Base-by-base conservation (phyloP, 2,113 vertebrate genomes). In the Onychostoma macrolepis region DNA sequence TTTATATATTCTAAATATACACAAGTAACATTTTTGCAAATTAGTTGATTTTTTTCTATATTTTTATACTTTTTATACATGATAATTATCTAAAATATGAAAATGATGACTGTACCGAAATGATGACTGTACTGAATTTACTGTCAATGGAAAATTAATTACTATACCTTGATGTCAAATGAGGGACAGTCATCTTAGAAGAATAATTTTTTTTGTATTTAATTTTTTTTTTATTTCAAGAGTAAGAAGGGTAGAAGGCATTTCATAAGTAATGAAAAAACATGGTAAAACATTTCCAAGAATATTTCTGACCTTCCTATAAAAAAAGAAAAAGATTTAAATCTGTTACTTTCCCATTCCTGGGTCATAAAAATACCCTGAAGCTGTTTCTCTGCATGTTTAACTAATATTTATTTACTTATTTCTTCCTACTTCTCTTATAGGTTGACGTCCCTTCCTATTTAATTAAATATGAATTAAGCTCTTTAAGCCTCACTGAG, bases 401-500 rank as follows among this genome's bases (percentile, higher is more conserved):
- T 45, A 75, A 45, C 24, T 45, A 26, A 58, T 56, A 36, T 11
- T 36, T 13, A 19, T 17, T 8, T 24, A 43, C 33, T 61, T n/a
- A n/a, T 26, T 61, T 63, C 13, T 17, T 63, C 24, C 4, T 13
- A 19, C 56, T 63, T 45, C 0, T 76, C n/a, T 26, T 28, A n/a
- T 8, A 76, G 41, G 72, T 17, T 48, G 41, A 45, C 41, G 28
- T 76, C n/a, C n/a, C 56, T 80, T 80, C 33, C 56, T 63, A 41
- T 80, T 26, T 63, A 80, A 63, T 80, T 75, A 75, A 45, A 45
- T 61, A 61, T 26, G 36, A 38, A 63, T 61, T 26, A 80, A 61
- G 56, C 79, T 28, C 2, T 76, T 76, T 76, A 76, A 76, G 72
- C 72, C 41, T 30, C 41, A 26, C 8, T 21, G 30, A 30, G 58